phyloP scores from a whole-genome alignment of 30 jellyfish, hydroid and myxozoan species.

The Chrysaora quinquecirrha region DNA sequence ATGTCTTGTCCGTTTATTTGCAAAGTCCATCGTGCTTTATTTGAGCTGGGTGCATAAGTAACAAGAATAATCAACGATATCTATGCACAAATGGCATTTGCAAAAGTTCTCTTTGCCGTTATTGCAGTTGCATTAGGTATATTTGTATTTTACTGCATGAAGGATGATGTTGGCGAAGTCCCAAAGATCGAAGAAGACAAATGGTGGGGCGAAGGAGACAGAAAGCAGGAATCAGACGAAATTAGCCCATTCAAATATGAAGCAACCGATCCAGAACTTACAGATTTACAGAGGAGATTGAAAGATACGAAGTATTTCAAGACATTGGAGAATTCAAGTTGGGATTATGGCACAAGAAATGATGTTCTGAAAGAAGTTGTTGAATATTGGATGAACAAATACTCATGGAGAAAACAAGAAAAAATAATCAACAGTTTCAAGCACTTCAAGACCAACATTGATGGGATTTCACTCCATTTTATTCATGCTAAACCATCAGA shows the following conservation, averaged over 20 bases:
- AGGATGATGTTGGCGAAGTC: conserved; percentile 12
- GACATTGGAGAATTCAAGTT: conserved; percentile 39
- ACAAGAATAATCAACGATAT: too few species aligned
- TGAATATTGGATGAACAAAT: conserved; percentile 50
- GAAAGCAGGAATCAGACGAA: conserved; percentile 32
- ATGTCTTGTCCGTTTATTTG: too few species aligned
- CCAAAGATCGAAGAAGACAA: conserved; percentile 26
- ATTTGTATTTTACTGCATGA: conserved; percentile 1
- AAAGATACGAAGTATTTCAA: conserved; percentile 28
- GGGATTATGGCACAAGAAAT: conserved; percentile 52
- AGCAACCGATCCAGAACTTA: neutral
- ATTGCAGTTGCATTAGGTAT: conserved; percentile 3
- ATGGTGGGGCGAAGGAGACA: conserved; percentile 70
- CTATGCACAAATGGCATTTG: conserved; percentile 31
- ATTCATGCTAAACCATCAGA: conserved; percentile 62
- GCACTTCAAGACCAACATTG: conserved; percentile 70
- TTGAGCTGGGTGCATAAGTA: too few species aligned
- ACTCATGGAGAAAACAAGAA: conserved; percentile 56
- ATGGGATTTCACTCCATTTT: conserved; percentile 63
- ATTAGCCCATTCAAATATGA: conserved; percentile 29
- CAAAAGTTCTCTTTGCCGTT: conserved; percentile 29
- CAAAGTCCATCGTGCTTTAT: too few species aligned
- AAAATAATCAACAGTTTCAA: conserved; percentile 33
- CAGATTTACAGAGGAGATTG: conserved; percentile 28
- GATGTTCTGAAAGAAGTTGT: conserved; percentile 50